Base-by-base conservation (phyloP, 2,888 invertebrate genomes). In the Helobdella robusta region DNA sequence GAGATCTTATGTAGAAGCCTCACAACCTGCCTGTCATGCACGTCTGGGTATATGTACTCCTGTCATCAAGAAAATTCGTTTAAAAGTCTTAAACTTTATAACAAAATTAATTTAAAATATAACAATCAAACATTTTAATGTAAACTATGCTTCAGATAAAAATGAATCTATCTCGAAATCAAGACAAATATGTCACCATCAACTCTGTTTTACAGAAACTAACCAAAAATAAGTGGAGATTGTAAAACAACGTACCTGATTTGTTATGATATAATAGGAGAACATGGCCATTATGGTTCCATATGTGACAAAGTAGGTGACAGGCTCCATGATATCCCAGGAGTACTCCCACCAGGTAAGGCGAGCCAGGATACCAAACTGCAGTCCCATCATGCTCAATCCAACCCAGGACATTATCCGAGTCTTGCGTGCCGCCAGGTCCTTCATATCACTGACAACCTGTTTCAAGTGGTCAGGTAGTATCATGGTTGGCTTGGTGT, bases 291-390 rank as follows among this genome's bases (percentile, higher is more conserved):
- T 92, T 63, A 91, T 89, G 18, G 95, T 95, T 66, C 91, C 93
- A 77, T 95, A 97, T 2, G 97, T 97, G 65, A 83, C 80, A 71
- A 98, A 98, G 82, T 97, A 98, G 3, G 97, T 98, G 65, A 95
- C 92, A 30, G 80, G 79, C 72, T 81, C 80, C 77, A 80, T 80
- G 68, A 80, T 79, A 71, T 80, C 80, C 80, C 80, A 97, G 15
- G 93, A 93, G 83, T 98, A 98, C 82, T 98, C 97, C 93, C 94
- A 97, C 97, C 97, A 99, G 65, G 97, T 98, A 40, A 98, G 85
- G 65, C 98, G 85, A 2, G 95, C 97, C 69, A 98, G 84, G 61
- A 94, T 87, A 1, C 97, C 97, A 78, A 94, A 93, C 83, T 98
- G 97, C 50, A 94, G 86, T 0, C 92, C 91, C 94, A 97, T 95